Evolutionary conservation across 2,797 vertebrate genomes (phyloP).

Genomic region (Dendrocincla fuliginosa): DNA sequence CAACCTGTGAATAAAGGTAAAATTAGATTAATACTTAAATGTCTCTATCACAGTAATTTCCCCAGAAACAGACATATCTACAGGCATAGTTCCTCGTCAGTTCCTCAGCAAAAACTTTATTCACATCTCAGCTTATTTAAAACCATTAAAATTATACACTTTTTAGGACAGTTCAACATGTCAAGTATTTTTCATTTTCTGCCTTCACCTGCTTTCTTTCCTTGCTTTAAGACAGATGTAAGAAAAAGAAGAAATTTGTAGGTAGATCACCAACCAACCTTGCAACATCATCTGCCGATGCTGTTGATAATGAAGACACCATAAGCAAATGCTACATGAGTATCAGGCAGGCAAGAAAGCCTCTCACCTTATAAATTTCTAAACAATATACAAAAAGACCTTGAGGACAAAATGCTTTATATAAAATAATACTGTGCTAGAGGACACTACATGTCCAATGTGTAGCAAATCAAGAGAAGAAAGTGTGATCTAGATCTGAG

Average conservation of each 20-base stretch:
- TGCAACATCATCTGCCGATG: neutral
- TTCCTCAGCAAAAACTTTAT: neutral
- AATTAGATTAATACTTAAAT: neutral
- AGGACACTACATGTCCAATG: neutral
- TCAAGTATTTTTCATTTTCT: neutral
- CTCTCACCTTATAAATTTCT: neutral
- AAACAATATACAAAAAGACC: neutral
- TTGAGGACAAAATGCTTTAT: neutral
- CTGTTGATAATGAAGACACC: neutral
- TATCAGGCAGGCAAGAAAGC: neutral
- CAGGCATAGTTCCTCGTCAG: neutral
- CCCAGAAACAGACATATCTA: neutral
- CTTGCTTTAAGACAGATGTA: neutral
- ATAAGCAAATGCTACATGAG: neutral
- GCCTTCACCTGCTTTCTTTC: neutral
- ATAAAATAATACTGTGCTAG: neutral
- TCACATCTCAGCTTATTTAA: neutral
- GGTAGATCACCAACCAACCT: neutral
- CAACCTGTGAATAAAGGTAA: neutral
- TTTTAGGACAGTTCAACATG: neutral
- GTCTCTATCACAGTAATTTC: neutral
- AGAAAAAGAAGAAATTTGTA: neutral
- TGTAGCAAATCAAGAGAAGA: neutral
- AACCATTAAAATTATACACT: neutral
- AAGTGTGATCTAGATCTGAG: neutral